Evolutionary conservation across 2,888 invertebrate species (phyloP).

Genomic region (Zelleria hepariella): DNA sequence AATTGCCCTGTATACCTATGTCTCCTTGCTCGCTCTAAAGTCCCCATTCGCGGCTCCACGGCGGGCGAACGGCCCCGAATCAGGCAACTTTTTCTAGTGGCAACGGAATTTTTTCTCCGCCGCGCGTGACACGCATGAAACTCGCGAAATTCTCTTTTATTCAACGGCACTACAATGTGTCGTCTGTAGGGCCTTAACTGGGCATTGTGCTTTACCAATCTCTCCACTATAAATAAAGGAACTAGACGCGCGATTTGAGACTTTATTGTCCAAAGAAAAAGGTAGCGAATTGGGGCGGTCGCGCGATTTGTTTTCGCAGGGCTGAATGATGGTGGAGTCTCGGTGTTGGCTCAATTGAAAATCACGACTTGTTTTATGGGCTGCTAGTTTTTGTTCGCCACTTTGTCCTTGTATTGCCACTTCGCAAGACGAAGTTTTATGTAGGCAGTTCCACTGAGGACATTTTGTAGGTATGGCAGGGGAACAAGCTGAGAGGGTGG

Average conservation of each 20-base stretch:
- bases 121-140: slow-evolving; percentile 36
- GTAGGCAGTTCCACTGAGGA: too few relatives aligned
- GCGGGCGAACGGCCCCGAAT: not conserved
- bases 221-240: not conserved
- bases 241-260: not conserved
- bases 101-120: slow-evolving; percentile 42
- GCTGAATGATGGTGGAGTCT: not conserved
- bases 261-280: not conserved
- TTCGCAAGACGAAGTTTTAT: too few relatives aligned
- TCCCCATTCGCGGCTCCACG: not conserved
- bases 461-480: too few relatives aligned
- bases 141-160: slow-evolving; percentile 13
- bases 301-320: not conserved
- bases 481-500: too few relatives aligned
- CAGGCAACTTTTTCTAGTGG: slow-evolving; percentile 27
- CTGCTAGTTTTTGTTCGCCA: not conserved
- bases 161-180: slow-evolving; percentile 4
- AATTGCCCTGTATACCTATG: too few relatives aligned
- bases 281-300: not conserved
- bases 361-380: not conserved
- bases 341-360: not conserved
- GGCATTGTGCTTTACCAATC: slow-evolving; percentile 5
- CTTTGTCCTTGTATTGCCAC: not conserved
- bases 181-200: slow-evolving; percentile 3
- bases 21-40: too few relatives aligned